A percentile compares a stretch with the other conserved stretches of the same genome.
Conservation (phyloP, 2,888 invertebrate species). For the Agapostemon virescens region DNA sequence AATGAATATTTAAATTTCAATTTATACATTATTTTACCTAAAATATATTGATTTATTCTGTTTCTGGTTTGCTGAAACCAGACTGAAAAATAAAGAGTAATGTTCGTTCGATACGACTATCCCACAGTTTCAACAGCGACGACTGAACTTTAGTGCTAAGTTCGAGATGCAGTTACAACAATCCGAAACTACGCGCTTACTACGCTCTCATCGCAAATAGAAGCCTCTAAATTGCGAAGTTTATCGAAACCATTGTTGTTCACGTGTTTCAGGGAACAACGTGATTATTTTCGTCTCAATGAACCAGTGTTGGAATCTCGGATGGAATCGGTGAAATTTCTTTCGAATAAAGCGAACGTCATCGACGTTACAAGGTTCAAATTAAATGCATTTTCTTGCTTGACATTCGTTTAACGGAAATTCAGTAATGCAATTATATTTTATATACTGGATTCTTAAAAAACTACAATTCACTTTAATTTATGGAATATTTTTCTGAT, state of each 20-base stretch:
- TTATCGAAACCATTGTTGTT: constrained; percentile 18
- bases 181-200: neutral
- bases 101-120: neutral
- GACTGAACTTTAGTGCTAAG: constrained; percentile 28
- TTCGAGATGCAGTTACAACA: constrained; percentile 10
- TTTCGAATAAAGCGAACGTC: neutral
- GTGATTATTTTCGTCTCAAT: constrained; percentile 22
- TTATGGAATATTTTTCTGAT: too few species aligned
- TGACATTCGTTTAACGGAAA: too few species aligned
- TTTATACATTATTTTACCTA: too few species aligned
- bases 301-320: neutral
- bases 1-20: too few species aligned
- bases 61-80: neutral
- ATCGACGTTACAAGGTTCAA: neutral
- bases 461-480: too few species aligned
- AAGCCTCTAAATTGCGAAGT: constrained; percentile 29
- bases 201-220: constrained; percentile 5
- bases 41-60: too few species aligned
- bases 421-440: too few species aligned
- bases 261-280: constrained; percentile 31
- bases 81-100: constrained; percentile 18
- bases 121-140: neutral
- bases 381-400: neutral
- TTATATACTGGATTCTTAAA: too few species aligned
- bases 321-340: neutral